A percentile compares a stretch with the other conserved stretches of the same genome.
These are phyloP conservation scores for Nanorana parkeri DNA, from an alignment of 2,113 vertebrate species.

Conservation along the genomic window DNA sequence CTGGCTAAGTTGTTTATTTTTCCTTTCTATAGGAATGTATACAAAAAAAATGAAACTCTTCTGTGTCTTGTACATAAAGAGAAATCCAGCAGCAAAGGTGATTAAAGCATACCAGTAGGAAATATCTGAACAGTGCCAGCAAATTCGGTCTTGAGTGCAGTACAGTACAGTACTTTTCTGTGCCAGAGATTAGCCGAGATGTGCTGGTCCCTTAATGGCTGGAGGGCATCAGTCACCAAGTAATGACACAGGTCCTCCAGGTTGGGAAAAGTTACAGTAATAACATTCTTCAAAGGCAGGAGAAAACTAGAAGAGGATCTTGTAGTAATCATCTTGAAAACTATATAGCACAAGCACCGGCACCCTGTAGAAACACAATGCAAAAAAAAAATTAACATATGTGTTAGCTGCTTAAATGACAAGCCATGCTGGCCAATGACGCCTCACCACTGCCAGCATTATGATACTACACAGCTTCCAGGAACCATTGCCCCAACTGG, in stretches of 20 bases:
- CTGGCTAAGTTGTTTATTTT: neutral
- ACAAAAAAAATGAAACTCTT: constrained; percentile 33
- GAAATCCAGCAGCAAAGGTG: neutral
- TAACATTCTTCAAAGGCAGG: neutral
- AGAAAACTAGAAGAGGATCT: constrained; percentile 84
- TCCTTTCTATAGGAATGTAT: constrained; percentile 37
- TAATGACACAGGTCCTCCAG: neutral
- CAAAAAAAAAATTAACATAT: too few species aligned
- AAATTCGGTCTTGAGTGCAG: too few species aligned
- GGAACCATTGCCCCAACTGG: too few species aligned
- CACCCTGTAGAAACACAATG: constrained; percentile 76
- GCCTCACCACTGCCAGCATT: too few species aligned
- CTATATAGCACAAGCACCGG: constrained; percentile 90
- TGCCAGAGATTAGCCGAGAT: neutral
- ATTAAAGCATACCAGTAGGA: neutral
- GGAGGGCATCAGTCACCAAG: too few species aligned
- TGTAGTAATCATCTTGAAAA: constrained; percentile 93
- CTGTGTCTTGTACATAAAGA: constrained; percentile 12
- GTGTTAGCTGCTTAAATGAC: too few species aligned
- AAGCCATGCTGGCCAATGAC: too few species aligned
- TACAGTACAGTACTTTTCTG: neutral
- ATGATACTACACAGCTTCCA: too few species aligned
- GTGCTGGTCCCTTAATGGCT: neutral
- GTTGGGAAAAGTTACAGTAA: neutral
- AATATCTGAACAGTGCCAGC: neutral